Evolutionary conservation across 2,113 vertebrate genomes (phyloP), one percentile per base, ranked within the genome.

Genomic region (Dasyornis broadbenti): DNA sequence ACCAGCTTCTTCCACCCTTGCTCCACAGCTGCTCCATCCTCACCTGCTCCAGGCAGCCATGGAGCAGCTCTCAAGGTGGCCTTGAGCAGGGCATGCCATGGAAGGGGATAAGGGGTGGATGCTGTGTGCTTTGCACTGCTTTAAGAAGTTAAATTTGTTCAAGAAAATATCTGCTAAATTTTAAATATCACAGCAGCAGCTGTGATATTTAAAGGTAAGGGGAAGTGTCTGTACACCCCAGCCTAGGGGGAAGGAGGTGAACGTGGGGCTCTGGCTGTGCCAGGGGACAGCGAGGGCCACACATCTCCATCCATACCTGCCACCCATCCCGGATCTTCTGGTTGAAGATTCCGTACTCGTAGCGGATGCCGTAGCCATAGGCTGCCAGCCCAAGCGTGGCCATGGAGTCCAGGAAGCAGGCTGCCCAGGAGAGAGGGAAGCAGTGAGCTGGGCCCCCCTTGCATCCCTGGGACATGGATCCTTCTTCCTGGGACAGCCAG

Each of bases 281-380:
- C 0, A 1, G 21, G 61, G 61, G 33, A 54, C 87, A 75, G 15
- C 0, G 1, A 52, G 23, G 53, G 6, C 19, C 5, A 2, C 13
- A 0, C 2, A 2, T 9, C 30, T 31, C 69, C 3, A 3, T 14
- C 63, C n/a, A 6, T 98, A 99, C 99, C 99, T 99, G 99, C 99
- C 99, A 99, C 37, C 99, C 99, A 0, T 99, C 98, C 92, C 98
- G 98, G 93, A 99, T 99, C 95, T 99, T 99, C 98, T 99, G 99
- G 96, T 99, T 99, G 95, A 99, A 99, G 97, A 99, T 99, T 11
- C 99, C 99, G 10, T 99, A 99, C 88, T 99, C 99, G 3, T 99
- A 99, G 59, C 99, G 98, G 84, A 99, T 99, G 61, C 99, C 99
- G 21, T 99, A 99, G 50, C 99, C 99, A 3, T 99, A 99, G 2